Evolutionary conservation across 2,113 vertebrate species (phyloP).

Genomic region (Triplophysa tibetana): DNA sequence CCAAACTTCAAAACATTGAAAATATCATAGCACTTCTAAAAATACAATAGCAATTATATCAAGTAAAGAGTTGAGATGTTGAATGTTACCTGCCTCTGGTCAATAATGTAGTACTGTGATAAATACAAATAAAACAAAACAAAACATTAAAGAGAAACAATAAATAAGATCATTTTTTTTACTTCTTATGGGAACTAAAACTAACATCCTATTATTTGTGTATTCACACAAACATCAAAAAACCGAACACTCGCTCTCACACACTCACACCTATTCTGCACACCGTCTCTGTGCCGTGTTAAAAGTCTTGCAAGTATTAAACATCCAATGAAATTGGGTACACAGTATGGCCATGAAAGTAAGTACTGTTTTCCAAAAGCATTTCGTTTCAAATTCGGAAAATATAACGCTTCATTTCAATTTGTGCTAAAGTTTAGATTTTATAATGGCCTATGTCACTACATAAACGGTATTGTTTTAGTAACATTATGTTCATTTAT

Average conservation of each 20-base stretch:
- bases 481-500: background rate
- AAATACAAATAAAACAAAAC: constrained; percentile 37
- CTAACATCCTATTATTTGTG: constrained; percentile 18
- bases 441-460: background rate
- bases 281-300: constrained; percentile 4
- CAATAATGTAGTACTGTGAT: constrained; percentile 23
- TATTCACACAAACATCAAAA: constrained; percentile 30
- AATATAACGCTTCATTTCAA: background rate
- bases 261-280: constrained; percentile 24
- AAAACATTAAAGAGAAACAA: constrained; percentile 25
- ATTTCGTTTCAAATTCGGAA: constrained; percentile 1
- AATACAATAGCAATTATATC: constrained; percentile 4
- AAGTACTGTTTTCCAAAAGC: background rate
- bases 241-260: background rate
- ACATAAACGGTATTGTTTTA: too few species aligned
- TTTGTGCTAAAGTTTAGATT: background rate
- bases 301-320: constrained; percentile 17
- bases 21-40: constrained; percentile 26
- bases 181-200: constrained; percentile 26
- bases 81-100: constrained; percentile 11
- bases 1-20: constrained; percentile 20
- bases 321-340: background rate
- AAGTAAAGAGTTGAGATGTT: constrained; percentile 12
- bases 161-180: background rate
- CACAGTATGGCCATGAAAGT: constrained; percentile 14